Evolutionary conservation across 2,113 vertebrate species (phyloP).

Genomic region (Furnarius figulus): DNA sequence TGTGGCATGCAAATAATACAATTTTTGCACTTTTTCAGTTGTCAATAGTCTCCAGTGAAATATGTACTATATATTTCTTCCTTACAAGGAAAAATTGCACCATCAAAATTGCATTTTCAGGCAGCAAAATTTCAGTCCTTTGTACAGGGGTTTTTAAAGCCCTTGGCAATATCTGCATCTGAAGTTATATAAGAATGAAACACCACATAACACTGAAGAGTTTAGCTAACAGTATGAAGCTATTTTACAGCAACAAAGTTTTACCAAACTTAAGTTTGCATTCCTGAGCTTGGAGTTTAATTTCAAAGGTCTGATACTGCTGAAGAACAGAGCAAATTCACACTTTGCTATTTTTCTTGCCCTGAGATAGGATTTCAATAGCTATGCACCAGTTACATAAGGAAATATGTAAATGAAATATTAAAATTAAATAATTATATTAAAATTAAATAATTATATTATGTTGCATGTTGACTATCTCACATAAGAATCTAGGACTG

Average conservation of each 20-base stretch:
- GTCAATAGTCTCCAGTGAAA: not conserved
- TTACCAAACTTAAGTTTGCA: not conserved
- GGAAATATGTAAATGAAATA: not conserved
- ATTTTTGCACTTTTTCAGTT: not conserved
- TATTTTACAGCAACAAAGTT: not conserved
- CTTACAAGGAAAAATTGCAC: not conserved
- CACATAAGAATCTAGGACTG: not conserved
- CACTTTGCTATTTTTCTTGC: not conserved
- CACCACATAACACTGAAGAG: accelerated
- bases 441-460: not conserved
- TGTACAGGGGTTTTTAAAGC: not conserved
- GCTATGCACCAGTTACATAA: not conserved
- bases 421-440: not conserved
- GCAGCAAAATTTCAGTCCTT: not conserved
- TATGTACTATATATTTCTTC: not conserved
- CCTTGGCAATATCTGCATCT: not conserved
- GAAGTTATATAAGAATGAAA: not conserved
- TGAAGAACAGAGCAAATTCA: not conserved
- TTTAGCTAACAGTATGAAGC: not conserved
- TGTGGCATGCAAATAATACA: not conserved
- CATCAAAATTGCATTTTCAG: not conserved
- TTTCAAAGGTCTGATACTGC: not conserved
- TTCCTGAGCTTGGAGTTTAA: not conserved
- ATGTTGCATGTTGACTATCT: not conserved
- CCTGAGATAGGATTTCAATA: not conserved